Base-by-base conservation (phyloP, 2,797 vertebrate genomes). In the Hapalemur alaotrensis region DNA sequence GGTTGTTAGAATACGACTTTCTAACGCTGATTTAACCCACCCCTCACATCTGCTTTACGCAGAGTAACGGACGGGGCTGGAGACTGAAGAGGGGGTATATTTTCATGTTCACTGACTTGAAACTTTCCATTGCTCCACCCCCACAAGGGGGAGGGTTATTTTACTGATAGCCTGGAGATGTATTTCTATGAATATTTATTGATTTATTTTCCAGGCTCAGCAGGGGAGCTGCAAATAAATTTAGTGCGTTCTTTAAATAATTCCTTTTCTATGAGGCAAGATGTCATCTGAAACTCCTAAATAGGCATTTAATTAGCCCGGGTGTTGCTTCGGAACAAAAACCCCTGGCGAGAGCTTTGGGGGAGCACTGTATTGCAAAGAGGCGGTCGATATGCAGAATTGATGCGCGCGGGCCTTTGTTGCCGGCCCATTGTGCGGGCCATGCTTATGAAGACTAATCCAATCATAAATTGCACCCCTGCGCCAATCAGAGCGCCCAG, bases 361-460 rank as follows among this genome's bases (percentile, higher is more conserved):
- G 98, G 98, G 97, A 96, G 94, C 98, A 95, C 97, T 97, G 98
- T 98, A 98, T 99, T 98, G 99, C 98, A 98, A 99, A 99, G 99
- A 99, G 99, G 98, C 99, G 99, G 99, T 99, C 99, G 98, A 99
- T 99, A 99, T 98, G 99, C 99, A 99, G 99, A 99, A 99, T 98
- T 99, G 99, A 99, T 99, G 99, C 99, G 98, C 98, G 98, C 98
- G 97, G 98, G 98, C 98, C 98, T 99, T 99, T 99, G 99, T 99
- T 98, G 97, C 95, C 97, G 73, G 97, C 97, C 98, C 99, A 99
- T 99, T 99, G 99, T 99, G 99, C 97, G 96, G 98, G 97, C 98
- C 99, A 98, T 99, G 99, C 99, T 99, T 99, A 99, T 99, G 99
- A 99, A 99, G 99, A 99, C 99, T 99, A 99, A 99, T 99, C 99